Evolutionary conservation across 2,113 vertebrate species (phyloP).

Genomic region (Rissa tridactyla): DNA sequence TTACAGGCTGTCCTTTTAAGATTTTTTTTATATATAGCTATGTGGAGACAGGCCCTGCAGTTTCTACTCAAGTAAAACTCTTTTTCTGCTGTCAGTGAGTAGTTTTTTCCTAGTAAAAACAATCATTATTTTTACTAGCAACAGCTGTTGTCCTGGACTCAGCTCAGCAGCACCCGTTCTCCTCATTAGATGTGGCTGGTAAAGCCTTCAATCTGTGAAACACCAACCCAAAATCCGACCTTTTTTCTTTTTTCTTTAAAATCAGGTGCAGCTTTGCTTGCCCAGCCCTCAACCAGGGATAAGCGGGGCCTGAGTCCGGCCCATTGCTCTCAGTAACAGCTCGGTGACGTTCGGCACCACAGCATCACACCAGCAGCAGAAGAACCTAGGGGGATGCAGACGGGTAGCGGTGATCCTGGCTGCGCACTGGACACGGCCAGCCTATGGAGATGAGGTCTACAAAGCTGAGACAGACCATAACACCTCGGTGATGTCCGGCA

Average conservation of each 20-base stretch:
- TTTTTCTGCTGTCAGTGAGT: too few species aligned
- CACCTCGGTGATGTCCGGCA: too few species aligned
- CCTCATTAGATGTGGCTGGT: background rate
- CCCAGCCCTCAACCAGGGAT: fast-evolving
- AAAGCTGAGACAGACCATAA: background rate
- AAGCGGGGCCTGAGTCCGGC: fast-evolving
- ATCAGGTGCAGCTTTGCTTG: background rate
- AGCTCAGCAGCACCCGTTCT: background rate
- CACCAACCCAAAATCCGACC: background rate
- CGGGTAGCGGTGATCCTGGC: background rate
- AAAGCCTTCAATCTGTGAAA: background rate
- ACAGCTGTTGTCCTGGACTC: conserved; percentile 1
- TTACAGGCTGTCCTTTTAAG: background rate
- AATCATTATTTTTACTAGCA: background rate
- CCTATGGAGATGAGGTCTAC: background rate
- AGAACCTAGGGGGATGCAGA: too few species aligned
- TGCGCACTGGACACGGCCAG: fast-evolving
- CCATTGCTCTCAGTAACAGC: background rate
- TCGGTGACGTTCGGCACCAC: fast-evolving
- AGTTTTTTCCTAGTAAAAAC: too few species aligned
- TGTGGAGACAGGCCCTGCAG: too few species aligned
- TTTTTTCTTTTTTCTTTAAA: background rate
- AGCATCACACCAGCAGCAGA: too few species aligned
- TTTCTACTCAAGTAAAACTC: too few species aligned
- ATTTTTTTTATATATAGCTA: background rate